These are phyloP conservation scores for Drosophila jambulina DNA, from an alignment of 1,140 invertebrate genomes.

Conservation along the genomic window DNA sequence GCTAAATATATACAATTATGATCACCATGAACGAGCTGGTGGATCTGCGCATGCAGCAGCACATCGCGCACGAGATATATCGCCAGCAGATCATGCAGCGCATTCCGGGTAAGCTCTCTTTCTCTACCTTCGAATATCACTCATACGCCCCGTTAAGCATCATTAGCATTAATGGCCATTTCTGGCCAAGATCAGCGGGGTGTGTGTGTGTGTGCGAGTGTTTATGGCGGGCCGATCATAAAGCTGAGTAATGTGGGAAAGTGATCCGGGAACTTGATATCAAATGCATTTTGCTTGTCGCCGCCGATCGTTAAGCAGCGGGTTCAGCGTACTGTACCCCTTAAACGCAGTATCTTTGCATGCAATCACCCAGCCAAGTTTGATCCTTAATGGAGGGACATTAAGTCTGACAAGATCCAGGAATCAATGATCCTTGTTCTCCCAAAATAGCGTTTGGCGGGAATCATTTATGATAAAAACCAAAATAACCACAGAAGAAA, in stretches of 20 bases:
- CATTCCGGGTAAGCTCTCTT: conserved; percentile 77
- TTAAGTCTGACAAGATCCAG: conserved; percentile 10
- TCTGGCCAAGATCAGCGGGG: conserved; percentile 30
- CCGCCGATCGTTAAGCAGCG: conserved; percentile 47
- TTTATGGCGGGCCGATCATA: conserved; percentile 56
- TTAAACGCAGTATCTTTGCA: conserved; percentile 15
- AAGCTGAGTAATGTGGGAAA: conserved; percentile 77
- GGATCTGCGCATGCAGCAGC: conserved; percentile 84
- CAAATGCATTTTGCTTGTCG: conserved; percentile 49
- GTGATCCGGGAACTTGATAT: conserved; percentile 40
- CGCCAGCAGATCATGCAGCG: conserved; percentile 85
- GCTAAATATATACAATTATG: conserved; percentile 60
- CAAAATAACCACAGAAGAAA: background rate
- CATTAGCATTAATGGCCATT: conserved; percentile 68
- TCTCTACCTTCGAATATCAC: conserved; percentile 20
- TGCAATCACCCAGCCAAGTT: conserved; percentile 7
- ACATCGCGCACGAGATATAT: conserved; percentile 84
- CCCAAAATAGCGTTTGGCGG: conserved; percentile 10
- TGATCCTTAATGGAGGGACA: conserved; percentile 20
- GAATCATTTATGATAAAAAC: background rate
- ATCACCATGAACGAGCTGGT: conserved; percentile 84
- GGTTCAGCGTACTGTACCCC: conserved; percentile 23
- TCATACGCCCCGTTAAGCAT: conserved; percentile 55
- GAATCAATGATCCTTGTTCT: conserved; percentile 15
- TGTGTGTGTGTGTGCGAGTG: conserved; percentile 22